phyloP scores from a whole-genome alignment of 2,113 vertebrate genomes.

The Laticauda laticaudata region DNA sequence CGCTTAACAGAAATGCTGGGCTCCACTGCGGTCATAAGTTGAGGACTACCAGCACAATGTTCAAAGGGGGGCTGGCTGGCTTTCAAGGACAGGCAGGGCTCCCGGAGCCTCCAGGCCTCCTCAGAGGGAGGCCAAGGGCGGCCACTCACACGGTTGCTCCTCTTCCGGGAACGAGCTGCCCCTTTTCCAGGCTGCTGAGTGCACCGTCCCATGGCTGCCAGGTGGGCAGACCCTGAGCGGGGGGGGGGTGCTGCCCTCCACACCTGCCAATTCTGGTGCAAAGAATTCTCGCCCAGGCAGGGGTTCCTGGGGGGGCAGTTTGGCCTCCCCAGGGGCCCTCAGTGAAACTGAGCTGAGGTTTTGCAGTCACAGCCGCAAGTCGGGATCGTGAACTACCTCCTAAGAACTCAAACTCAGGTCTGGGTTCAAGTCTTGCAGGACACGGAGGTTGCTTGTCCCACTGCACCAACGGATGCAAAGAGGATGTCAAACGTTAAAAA shows the following conservation, averaged over 20 bases:
- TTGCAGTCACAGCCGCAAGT: not conserved
- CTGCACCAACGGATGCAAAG: no score
- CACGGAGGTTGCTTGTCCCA: not conserved
- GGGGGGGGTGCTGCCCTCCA: not conserved
- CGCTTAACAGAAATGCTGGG: no score
- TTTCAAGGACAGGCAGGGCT: not conserved
- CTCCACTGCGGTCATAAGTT: no score
- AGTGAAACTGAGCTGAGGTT: not conserved
- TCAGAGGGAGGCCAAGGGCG: not conserved
- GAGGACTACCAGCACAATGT: no score
- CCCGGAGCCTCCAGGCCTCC: fast-evolving
- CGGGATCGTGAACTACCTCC: not conserved
- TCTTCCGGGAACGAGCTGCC: not conserved
- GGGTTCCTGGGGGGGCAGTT: no score
- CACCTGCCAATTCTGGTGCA: not conserved
- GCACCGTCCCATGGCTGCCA: not conserved
- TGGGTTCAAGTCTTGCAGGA: not conserved
- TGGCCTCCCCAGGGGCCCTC: not conserved
- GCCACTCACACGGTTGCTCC: no score
- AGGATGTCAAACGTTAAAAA: no score
- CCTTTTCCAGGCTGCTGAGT: not conserved
- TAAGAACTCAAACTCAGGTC: not conserved
- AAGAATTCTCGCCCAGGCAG: not conserved
- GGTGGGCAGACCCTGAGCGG: not conserved
- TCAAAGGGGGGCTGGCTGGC: not conserved